phyloP scores from a whole-genome alignment of 2,888 invertebrate species.

The Biston betularia region DNA sequence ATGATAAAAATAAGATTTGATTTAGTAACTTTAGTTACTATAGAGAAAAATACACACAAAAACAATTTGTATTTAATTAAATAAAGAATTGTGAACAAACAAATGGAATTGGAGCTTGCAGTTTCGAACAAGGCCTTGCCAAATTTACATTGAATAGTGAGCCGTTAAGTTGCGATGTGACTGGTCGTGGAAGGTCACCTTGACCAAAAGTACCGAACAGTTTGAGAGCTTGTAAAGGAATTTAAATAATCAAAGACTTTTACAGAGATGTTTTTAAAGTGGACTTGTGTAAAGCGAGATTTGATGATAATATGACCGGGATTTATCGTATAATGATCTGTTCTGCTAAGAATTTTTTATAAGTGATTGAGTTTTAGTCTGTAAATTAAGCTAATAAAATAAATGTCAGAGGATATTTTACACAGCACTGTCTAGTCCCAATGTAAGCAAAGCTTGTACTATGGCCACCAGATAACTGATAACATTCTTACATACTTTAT shows the following conservation, averaged over 20 bases:
- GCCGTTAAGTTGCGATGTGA: conserved; percentile 73
- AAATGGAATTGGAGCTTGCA: conserved; percentile 55
- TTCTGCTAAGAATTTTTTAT: neutral
- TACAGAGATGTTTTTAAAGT: neutral
- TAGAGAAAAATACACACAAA: neutral
- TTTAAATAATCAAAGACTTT: neutral
- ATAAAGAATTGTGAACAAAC: conserved; percentile 30
- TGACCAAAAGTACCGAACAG: conserved; percentile 67
- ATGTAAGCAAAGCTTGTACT: too few relatives aligned
- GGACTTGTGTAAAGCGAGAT: neutral
- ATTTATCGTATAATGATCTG: neutral
- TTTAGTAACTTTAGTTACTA: too few relatives aligned
- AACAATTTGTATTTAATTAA: neutral
- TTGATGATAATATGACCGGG: neutral
- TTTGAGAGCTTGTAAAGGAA: conserved; percentile 44
- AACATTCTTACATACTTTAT: too few relatives aligned
- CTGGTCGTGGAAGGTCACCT: conserved; percentile 78
- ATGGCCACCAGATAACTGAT: too few relatives aligned
- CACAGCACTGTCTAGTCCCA: too few relatives aligned
- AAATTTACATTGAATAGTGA: conserved; percentile 81
- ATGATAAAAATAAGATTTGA: neutral
- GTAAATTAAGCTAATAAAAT: neutral
- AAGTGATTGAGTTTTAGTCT: neutral
- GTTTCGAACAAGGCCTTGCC: conserved; percentile 65
- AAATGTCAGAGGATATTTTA: too few relatives aligned